A percentile compares a stretch with the other conserved stretches of the same genome.
Evolutionary conservation across 2,113 vertebrate species (phyloP).

Genomic region (Platanista minor): DNA sequence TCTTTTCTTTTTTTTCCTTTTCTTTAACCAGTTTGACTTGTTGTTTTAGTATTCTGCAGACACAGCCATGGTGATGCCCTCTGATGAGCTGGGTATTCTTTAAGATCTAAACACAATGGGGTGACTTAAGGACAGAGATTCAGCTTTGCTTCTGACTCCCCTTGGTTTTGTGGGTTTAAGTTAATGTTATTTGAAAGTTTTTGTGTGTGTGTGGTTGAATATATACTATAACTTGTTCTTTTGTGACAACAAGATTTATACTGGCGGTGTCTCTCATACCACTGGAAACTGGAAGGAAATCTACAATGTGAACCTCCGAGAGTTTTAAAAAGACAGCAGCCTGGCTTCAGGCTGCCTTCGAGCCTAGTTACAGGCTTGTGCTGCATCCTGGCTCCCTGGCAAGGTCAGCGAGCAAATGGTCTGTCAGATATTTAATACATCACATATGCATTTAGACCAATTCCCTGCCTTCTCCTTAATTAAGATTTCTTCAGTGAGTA

Average conservation of each 20-base stretch:
- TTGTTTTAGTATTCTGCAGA: not conserved
- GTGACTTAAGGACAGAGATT: constrained; percentile 82
- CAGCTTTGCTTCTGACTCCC: constrained; percentile 76
- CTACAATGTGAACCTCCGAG: constrained; percentile 73
- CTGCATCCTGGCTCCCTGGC: constrained; percentile 27
- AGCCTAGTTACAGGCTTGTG: constrained; percentile 46
- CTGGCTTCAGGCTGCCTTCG: constrained; percentile 43
- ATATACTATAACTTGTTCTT: constrained; percentile 86
- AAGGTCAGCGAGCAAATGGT: constrained; percentile 23
- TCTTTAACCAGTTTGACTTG: not conserved
- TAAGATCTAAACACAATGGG: constrained; percentile 75
- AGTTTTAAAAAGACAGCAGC: constrained; percentile 79
- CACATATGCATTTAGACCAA: not conserved
- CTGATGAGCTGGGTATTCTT: constrained; percentile 42
- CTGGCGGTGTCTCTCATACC: constrained; percentile 84
- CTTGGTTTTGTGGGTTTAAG: constrained; percentile 82
- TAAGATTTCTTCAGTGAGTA: constrained; percentile 20
- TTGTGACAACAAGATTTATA: constrained; percentile 86
- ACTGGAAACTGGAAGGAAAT: constrained; percentile 85
- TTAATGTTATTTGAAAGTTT: constrained; percentile 84
- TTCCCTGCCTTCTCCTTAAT: constrained; percentile 43
- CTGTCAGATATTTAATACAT: constrained; percentile 32
- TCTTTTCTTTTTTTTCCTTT: not conserved
- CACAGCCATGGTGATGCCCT: not conserved
- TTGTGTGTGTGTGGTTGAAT: constrained; percentile 82